Evolutionary conservation across 2,113 vertebrate species (phyloP).

Genomic region (Ictalurus furcatus): DNA sequence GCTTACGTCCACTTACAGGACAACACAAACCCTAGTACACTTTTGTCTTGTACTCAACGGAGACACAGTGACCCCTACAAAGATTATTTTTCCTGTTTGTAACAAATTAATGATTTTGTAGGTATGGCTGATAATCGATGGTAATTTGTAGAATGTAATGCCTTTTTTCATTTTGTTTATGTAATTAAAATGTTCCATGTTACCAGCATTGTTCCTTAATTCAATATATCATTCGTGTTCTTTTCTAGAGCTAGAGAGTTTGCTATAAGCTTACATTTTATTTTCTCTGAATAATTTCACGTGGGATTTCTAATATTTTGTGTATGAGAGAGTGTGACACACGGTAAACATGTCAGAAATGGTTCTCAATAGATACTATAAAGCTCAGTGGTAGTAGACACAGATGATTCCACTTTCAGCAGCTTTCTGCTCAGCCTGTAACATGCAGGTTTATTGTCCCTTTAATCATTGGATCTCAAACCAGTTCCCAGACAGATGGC

Average conservation of each 20-base stretch:
- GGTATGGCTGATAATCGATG: conserved; percentile 30
- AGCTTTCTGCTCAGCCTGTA: not conserved
- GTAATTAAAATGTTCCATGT: conserved; percentile 47
- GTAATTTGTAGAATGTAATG: conserved; percentile 33
- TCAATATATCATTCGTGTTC: not conserved
- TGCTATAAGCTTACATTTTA: not conserved
- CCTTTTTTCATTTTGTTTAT: conserved; percentile 47
- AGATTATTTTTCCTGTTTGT: conserved; percentile 41
- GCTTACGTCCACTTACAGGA: not conserved
- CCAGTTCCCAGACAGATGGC: not conserved
- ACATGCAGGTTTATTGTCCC: not conserved
- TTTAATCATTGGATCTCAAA: not conserved
- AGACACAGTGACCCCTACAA: conserved; percentile 38
- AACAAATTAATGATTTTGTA: conserved; percentile 40
- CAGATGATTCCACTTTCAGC: not conserved
- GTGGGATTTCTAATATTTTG: not conserved
- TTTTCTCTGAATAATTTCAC: no score
- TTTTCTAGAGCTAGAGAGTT: not conserved
- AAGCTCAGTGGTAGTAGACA: not conserved
- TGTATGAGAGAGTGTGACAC: no score
- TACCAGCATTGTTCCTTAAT: not conserved
- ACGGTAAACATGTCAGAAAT: not conserved
- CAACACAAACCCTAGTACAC: not conserved
- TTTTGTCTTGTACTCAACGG: conserved; percentile 1
- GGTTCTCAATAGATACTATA: not conserved